Evolutionary conservation across 2,888 invertebrate species (phyloP).

Genomic region (Meta bourneti): DNA sequence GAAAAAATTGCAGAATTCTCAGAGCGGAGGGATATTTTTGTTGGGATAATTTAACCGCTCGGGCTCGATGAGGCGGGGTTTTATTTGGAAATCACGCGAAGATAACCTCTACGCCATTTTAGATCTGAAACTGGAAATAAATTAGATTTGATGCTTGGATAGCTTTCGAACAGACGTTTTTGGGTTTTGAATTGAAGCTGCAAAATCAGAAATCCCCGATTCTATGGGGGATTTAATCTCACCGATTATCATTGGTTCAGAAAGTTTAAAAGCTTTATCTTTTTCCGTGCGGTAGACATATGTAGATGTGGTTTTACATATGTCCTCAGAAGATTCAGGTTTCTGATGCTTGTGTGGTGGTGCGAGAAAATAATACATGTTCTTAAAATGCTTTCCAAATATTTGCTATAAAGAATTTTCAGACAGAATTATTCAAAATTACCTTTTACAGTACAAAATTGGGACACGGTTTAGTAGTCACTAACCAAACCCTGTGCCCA

Average conservation of each 20-base stretch:
- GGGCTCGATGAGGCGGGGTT: too few relatives aligned
- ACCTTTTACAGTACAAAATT: too few relatives aligned
- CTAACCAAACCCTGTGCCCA: too few relatives aligned
- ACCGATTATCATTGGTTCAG: not conserved
- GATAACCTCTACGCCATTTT: too few relatives aligned
- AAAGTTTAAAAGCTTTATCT: not conserved
- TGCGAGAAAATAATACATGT: not conserved
- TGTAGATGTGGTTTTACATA: not conserved
- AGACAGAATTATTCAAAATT: too few relatives aligned
- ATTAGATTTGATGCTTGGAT: not conserved
- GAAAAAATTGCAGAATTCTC: not conserved
- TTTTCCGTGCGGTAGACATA: not conserved
- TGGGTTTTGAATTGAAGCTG: not conserved
- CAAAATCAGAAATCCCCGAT: not conserved
- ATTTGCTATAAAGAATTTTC: too few relatives aligned
- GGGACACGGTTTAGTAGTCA: too few relatives aligned
- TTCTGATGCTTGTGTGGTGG: not conserved
- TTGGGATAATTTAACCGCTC: not conserved
- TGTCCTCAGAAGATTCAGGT: not conserved
- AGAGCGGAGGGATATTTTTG: not conserved
- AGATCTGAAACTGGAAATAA: not conserved
- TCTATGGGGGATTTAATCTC: not conserved
- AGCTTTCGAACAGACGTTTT: not conserved
- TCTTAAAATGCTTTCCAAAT: too few relatives aligned
- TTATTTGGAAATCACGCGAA: too few relatives aligned